phyloP scores from a whole-genome alignment of 2,113 vertebrate genomes.

The Hyaena hyaena region DNA sequence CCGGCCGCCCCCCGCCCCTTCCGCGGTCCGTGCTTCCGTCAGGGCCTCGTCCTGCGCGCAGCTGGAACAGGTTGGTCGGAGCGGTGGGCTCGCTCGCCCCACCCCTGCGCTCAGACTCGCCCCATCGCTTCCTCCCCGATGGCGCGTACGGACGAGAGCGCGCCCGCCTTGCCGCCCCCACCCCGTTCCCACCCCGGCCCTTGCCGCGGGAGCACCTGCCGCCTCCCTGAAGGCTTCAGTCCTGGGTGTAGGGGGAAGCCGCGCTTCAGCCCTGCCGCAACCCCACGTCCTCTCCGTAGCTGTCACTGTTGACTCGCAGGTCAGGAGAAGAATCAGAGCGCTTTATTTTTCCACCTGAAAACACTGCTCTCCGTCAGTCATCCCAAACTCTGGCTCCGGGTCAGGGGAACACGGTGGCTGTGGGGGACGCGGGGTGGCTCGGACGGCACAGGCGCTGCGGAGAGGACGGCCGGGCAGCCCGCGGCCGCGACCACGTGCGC shows the following conservation, averaged over 20 bases:
- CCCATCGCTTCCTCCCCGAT: not conserved
- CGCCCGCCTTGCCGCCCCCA: not conserved
- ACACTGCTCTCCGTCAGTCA: not conserved
- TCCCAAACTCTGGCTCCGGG: too few relatives aligned
- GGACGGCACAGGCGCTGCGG: fast-evolving
- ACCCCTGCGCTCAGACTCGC: not conserved
- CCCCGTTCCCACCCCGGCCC: not conserved
- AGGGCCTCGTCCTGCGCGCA: not conserved
- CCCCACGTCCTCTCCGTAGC: not conserved
- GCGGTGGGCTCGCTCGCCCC: not conserved
- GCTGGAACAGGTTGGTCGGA: not conserved
- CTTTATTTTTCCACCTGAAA: not conserved
- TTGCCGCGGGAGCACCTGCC: too few relatives aligned
- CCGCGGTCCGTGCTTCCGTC: not conserved
- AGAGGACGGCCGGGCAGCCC: fast-evolving
- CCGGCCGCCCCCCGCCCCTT: not conserved
- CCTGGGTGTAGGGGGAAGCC: not conserved
- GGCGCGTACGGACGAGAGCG: not conserved
- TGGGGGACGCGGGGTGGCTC: not conserved
- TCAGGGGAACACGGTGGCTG: not conserved
- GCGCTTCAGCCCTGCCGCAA: too few relatives aligned
- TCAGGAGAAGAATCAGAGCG: not conserved
- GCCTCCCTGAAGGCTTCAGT: too few relatives aligned
- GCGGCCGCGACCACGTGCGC: not conserved
- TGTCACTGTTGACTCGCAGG: not conserved